Evolutionary conservation across 2,797 vertebrate species (phyloP).

Genomic region (Artibeus jamaicensis): DNA sequence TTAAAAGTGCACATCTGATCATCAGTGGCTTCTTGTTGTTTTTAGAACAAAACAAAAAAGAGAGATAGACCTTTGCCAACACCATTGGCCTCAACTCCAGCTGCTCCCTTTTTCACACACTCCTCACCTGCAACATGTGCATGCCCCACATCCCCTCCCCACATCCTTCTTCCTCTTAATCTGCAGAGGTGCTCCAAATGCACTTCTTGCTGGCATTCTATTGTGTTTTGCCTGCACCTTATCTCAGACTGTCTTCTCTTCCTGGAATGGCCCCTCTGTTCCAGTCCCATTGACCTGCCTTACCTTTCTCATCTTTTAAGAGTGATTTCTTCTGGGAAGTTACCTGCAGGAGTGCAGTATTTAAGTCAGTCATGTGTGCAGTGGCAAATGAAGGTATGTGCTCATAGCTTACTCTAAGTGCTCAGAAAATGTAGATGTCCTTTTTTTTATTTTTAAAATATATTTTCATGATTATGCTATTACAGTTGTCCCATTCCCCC

Average conservation of each 20-base stretch:
- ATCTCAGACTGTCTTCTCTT: neutral
- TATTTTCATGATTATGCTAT: too few relatives aligned
- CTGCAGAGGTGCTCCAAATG: accelerated
- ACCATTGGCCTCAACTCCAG: neutral
- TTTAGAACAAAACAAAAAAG: neutral
- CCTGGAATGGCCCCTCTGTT: neutral
- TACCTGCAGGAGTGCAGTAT: neutral
- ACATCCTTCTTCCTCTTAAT: accelerated
- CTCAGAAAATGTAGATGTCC: neutral
- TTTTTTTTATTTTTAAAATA: neutral
- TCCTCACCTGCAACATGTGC: accelerated
- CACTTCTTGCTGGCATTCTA: accelerated
- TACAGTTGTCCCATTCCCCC: too few relatives aligned
- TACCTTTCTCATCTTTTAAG: neutral
- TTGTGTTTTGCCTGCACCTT: neutral
- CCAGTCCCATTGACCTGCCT: neutral
- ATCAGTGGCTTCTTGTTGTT: neutral
- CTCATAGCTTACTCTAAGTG: neutral
- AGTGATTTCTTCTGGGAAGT: neutral
- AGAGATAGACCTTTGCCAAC: neutral
- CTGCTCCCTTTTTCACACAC: too few relatives aligned
- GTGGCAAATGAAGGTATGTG: too few relatives aligned
- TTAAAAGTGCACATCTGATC: neutral
- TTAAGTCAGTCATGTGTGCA: accelerated
- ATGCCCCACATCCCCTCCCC: neutral